Evolutionary conservation across 2,888 invertebrate genomes (phyloP), one percentile per base, ranked within the genome.

Genomic region (Scaptomyza reducta): DNA sequence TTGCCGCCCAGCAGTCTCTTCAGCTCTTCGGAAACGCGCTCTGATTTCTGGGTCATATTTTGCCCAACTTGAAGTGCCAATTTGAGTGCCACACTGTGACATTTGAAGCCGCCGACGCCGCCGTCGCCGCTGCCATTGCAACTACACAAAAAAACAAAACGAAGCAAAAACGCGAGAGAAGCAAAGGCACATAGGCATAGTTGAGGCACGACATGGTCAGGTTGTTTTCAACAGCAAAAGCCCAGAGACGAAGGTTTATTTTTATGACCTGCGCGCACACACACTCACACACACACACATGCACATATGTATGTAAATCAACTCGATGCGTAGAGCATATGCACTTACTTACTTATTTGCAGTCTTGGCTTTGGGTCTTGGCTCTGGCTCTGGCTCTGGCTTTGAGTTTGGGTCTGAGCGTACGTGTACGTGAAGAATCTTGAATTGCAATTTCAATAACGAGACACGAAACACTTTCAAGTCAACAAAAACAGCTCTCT

Each of bases 361-460:
- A 9, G 14, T n/a, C 14, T 9, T 25, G 25, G 11, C 14, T 45
- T 14, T 14, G 14, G 41, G 6, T 22, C n/a, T 4, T 38, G 14
- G n/a, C n/a, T 40, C 13, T 42, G 11, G 6, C n/a, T n/a, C n/a
- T n/a, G n/a, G 14, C 25, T 7, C 10, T n/a, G n/a, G 5, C n/a
- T n/a, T 5, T 4, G 2, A 4, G 0, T 25, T 0, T 27, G 14
- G 6, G 3, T 45, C 14, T 46, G 44, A 35, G 42, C 41, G 70
- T 54, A 72, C 82, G 86, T 73, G 87, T 74, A 78, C 82, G 82
- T 83, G 82, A 81, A 74, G 85, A 87, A 87, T 84, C 87, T 77
- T 87, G 71, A 79, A 80, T 84, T 87, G 84, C 87, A 86, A 77
- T 80, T 84, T 78, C 76, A 86, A 88, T 80, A 83, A 86, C 82